Percentiles rank a stretch among this genome's conserved stretches.
phyloP scores from a whole-genome alignment of 1,140 invertebrate species.

The Hylaeus anthracinus region DNA sequence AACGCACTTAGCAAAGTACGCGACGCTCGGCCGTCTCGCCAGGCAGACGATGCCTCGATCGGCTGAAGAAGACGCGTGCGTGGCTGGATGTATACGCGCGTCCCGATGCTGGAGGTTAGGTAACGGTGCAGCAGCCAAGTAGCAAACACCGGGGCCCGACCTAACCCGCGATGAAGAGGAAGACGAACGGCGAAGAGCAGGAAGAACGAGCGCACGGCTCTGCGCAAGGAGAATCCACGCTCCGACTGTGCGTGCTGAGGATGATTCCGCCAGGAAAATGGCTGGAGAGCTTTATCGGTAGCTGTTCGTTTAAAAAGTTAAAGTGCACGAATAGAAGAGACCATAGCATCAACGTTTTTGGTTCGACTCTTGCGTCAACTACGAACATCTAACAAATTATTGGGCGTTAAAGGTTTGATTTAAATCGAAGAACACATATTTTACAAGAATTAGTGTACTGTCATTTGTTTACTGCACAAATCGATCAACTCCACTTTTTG shows the following conservation, averaged over 20 bases:
- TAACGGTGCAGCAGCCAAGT: conserved; percentile 77
- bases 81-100: conserved; percentile 33
- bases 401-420: too few relatives aligned
- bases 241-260: not conserved
- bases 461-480: too few relatives aligned
- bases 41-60: conserved; percentile 23
- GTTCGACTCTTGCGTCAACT: too few relatives aligned
- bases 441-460: too few relatives aligned
- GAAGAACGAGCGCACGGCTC: conserved; percentile 17
- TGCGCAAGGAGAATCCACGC: not conserved
- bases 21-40: too few relatives aligned
- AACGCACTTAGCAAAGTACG: conserved; percentile 11
- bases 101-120: conserved; percentile 72
- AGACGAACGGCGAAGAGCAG: conserved; percentile 22
- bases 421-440: too few relatives aligned
- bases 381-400: too few relatives aligned
- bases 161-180: conserved; percentile 52
- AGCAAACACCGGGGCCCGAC: conserved; percentile 72
- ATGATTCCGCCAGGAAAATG: not conserved
- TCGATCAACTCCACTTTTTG: too few relatives aligned
- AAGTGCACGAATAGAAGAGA: too few relatives aligned
- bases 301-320: too few relatives aligned
- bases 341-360: too few relatives aligned
- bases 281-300: too few relatives aligned
- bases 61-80: conserved; percentile 47